Evolutionary conservation across 2,797 vertebrate genomes (phyloP), one percentile per base, ranked within the genome.

Genomic region (Pipistrellus nathusii): DNA sequence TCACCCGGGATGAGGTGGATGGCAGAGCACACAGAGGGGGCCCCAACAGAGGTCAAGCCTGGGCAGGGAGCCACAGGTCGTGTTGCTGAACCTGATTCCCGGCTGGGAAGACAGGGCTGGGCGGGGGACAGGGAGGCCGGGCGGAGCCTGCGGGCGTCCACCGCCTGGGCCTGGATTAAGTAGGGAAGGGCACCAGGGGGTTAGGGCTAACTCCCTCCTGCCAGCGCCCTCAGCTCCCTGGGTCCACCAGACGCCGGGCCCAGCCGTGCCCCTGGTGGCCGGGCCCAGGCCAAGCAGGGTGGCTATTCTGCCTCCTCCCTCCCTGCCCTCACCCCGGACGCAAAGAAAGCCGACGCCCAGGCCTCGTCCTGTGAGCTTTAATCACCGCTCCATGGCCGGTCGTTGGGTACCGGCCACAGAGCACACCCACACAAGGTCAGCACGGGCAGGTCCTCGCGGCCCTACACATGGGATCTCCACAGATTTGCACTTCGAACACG

Each of bases 381-480:
- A 98, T 98, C 97, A 97, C 96, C 97, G 97, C 89, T 97, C 97
- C 97, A 93, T 93, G 5, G 25, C 13, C 44, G 44, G 44, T 44
- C 5, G 25, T 0, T 6, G 25, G 0, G 59, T 30, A 2, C 59
- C 27, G 12, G 59, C 27, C 25, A 7, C 5, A 62, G 59, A 25
- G 59, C 6, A 2, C 59, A 30, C 14, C 57, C 96, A 94, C 93
- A 98, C 97, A 97, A 95, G 97, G 97, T 98, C 95, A 97, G 93
- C 96, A 98, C 98, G 97, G 97, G 97, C 98, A 95, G 94, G 96
- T 97, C 85, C 88, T 96, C 93, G 97, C 97, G 94, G 97, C 97
- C 98, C 97, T 98, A 98, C 97, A 96, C 97, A 98, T 97, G 97
- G 96, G 96, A 98, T 96, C 85, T 96, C 96, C 98, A 98, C 98